These are phyloP conservation scores for Bubo scandiacus DNA, from an alignment of 2,113 vertebrate genomes.

Conservation along the genomic window DNA sequence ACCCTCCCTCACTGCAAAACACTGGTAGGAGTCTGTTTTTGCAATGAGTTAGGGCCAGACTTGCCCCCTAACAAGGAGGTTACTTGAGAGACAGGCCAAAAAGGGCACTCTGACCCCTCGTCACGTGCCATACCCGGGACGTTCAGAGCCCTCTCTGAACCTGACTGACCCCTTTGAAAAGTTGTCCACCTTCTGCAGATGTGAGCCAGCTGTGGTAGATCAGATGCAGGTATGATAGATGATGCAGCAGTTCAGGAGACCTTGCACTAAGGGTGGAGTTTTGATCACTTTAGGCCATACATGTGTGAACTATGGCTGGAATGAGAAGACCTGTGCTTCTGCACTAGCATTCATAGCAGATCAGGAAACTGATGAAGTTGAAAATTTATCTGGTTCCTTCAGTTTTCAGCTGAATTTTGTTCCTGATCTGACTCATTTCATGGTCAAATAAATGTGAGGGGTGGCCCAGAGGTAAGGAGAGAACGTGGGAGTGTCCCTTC, in stretches of 20 bases:
- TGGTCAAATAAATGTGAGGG: neutral
- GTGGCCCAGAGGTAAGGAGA: neutral
- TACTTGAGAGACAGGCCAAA: rapidly evolving
- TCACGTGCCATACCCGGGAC: rapidly evolving
- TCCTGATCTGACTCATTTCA: slow-evolving; percentile 30
- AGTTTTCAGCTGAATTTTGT: slow-evolving; percentile 47
- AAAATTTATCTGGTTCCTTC: slow-evolving; percentile 36
- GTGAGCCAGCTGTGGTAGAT: neutral
- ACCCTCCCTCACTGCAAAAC: neutral
- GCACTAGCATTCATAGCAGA: neutral
- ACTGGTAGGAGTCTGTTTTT: neutral
- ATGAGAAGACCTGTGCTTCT: neutral
- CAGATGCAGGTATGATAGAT: neutral
- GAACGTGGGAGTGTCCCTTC: neutral
- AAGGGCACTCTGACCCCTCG: too few relatives aligned
- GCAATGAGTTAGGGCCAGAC: neutral
- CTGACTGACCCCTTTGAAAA: neutral
- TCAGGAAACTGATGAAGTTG: slow-evolving; percentile 25
- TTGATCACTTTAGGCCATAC: neutral
- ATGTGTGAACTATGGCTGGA: neutral
- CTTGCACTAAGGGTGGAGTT: neutral
- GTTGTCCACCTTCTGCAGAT: neutral
- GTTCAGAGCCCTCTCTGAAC: neutral
- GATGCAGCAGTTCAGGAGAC: neutral
- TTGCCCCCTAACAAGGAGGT: neutral